Base-by-base conservation (phyloP, 2,888 invertebrate genomes). In the Apamea sordens region DNA sequence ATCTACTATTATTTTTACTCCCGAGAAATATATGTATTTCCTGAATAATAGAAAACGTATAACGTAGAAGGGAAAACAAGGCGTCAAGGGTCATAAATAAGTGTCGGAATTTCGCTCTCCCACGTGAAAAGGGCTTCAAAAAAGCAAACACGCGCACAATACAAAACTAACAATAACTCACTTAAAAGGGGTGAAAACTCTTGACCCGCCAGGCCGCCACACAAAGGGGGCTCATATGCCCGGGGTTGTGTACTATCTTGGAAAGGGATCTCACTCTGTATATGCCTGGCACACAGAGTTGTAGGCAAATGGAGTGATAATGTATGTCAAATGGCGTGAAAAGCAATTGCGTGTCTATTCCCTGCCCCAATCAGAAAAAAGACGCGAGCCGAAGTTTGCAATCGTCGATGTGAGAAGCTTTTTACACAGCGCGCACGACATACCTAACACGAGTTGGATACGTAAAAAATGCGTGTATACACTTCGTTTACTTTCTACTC, bases 111-210 rank as follows among this genome's bases (percentile, higher is more conserved):
- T 85, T 80, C 77, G 67, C 41, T 85, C 47, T 56, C 59, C 56
- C 44, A 85, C 72, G 69, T 77, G 73, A 76, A 86, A 81, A 85
- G 82, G 71, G 77, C 73, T 85, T 81, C 70, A 88, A 81, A 79
- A 76, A 73, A 86, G 82, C 71, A 84, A 82, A 86, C 77, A 77
- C 74, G 68, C 64, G 75, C 86, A 85, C 84, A 77, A 73, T 77
- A 84, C 75, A 83, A 77, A 81, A 86, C 83, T 80, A 87, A 90
- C 89, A 91, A 90, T 91, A 90, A 90, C 86, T 88, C 86, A 89
- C 86, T 89, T 91, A 89, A 84, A 90, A 84, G 88, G 89, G 86
- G 91, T 85, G 88, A 90, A 89, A 90, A 89, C 89, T 88, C 89
- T 91, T 91, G 90, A 91, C 90, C 90, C 79, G 77, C 67, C 78